phyloP scores from a whole-genome alignment of 1,140 invertebrate genomes.

The Maconellicoccus hirsutus region DNA sequence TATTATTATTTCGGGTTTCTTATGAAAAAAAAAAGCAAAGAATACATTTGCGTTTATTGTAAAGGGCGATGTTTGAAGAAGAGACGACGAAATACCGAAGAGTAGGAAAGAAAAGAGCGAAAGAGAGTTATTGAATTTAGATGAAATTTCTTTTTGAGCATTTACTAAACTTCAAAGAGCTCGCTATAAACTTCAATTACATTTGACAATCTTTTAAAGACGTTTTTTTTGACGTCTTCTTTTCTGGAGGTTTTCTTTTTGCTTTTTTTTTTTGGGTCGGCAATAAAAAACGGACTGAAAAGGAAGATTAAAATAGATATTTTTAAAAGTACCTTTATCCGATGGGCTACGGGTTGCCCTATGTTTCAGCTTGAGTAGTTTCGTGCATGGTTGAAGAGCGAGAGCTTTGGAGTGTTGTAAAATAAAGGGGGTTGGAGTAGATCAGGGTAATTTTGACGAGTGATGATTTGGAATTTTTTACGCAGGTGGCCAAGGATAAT shows the following conservation, averaged over 20 bases:
- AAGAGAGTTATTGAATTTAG: conserved; percentile 16
- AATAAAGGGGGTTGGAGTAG: not conserved
- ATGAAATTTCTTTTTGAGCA: conserved; percentile 14
- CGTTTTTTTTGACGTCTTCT: conserved; percentile 19
- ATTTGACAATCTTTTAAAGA: conserved; percentile 21
- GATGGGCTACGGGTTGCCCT: conserved; percentile 1
- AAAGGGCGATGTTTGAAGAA: not conserved
- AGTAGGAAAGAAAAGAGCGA: not conserved
- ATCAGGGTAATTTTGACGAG: not conserved
- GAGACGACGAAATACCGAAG: not conserved
- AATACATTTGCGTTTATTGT: no score
- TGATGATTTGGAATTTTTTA: conserved; percentile 25
- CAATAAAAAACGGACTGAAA: not conserved
- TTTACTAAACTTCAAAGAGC: conserved; percentile 1
- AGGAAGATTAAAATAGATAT: conserved; percentile 19
- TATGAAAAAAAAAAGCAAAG: no score
- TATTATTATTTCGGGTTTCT: no score
- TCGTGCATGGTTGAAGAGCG: not conserved
- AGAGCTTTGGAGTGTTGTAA: not conserved
- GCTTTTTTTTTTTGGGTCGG: not conserved
- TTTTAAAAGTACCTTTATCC: conserved; percentile 20
- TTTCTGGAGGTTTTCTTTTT: not conserved
- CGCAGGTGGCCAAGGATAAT: conserved; percentile 74
- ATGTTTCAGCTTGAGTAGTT: conserved; percentile 11
- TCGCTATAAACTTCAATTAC: conserved; percentile 11